Conservation (phyloP, 2,113 vertebrate species). For the Thryonomys swinderianus region DNA sequence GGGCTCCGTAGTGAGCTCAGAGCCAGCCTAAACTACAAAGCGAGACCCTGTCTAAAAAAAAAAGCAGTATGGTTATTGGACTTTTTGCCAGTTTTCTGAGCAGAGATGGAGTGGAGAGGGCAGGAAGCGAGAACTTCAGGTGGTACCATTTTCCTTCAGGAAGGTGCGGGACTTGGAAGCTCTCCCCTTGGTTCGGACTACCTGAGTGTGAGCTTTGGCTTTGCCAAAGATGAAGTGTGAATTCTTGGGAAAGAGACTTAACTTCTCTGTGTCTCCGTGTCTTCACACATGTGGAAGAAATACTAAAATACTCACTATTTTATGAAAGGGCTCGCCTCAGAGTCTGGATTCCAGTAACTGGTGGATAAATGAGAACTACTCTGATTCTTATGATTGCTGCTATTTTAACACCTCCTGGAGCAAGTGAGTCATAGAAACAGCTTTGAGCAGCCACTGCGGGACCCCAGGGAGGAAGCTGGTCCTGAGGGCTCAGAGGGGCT, state of each 20-base stretch:
- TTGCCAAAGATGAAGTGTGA: not conserved
- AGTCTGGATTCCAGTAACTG: no score
- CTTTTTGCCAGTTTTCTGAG: not conserved
- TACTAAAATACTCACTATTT: not conserved
- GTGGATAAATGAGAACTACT: not conserved
- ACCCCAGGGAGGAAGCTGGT: no score
- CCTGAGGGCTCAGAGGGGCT: not conserved
- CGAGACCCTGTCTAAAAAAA: no score
- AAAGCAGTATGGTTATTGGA: not conserved
- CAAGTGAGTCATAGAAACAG: not conserved
- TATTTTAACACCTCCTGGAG: not conserved
- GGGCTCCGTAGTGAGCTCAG: no score
- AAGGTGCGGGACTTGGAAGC: not conserved
- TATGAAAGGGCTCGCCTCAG: not conserved
- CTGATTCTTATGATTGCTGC: not conserved
- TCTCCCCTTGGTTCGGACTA: not conserved
- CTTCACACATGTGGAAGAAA: not conserved
- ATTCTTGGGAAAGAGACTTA: not conserved
- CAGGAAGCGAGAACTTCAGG: not conserved
- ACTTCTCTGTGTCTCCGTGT: not conserved
- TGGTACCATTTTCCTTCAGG: not conserved
- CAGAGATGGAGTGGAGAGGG: not conserved
- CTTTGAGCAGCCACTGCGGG: accelerated
- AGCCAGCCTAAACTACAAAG: no score
- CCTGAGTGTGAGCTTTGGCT: not conserved